Evolutionary conservation across 2,113 vertebrate species (phyloP), one percentile per base, ranked within the genome.

Genomic region (Saguinus midas): DNA sequence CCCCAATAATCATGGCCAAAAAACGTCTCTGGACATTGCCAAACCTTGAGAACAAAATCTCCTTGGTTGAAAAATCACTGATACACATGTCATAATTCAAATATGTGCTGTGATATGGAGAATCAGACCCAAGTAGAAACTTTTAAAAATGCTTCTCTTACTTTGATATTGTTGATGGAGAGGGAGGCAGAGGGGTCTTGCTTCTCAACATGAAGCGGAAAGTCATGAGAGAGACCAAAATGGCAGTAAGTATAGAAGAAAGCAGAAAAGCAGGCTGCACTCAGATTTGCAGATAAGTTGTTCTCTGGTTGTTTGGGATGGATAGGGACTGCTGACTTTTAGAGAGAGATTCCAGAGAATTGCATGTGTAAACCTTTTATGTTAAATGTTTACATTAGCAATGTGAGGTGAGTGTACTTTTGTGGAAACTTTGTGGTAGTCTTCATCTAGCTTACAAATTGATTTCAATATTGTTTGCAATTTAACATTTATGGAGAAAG

Each of bases 401-500:
- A 27, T 3, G 25, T 8, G 35, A 89, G 20, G 50, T 32, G n/a
- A 87, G 5, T 70, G 45, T 48, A 52, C 11, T 55, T 82, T 37
- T 55, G 45, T 18, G 57, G 58, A 17, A 83, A 40, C 66, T 55
- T 91, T 23, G 61, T n/a, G 66, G n/a, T 55, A 76, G 23, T 13
- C 37, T 72, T 92, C 72, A 48, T 27, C 27, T 76, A 82, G 5
- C 81, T 91, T 73, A 7, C 57, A 82, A 82, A 12, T 96, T 90
- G 10, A 90, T 94, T 92, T 96, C 70, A 78, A 6, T 57, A n/a
- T 76, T 94, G 61, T 73, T 94, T 96, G 90, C 55, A 16, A 58
- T 52, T 78, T 89, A 83, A 37, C 18, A 66, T 87, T 85, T 72
- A 52, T 37, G 40, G 18, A 37, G 35, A 83, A 84, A 91, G 85